Evolutionary conservation across 2,888 invertebrate genomes (phyloP), one percentile per base, ranked within the genome.

Genomic region (Eurytoma adleriae): DNA sequence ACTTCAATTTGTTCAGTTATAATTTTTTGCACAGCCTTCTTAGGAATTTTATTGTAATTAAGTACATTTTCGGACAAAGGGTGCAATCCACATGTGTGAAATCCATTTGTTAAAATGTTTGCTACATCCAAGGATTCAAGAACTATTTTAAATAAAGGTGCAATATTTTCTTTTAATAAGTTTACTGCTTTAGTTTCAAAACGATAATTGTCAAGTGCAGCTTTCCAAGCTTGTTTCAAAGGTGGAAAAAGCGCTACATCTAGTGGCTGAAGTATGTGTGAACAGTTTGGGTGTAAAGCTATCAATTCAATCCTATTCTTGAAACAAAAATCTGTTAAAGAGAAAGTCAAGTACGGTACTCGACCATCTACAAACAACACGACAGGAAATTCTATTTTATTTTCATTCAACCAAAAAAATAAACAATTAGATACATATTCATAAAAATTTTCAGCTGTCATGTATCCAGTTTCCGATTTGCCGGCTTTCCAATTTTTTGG

Each of bases 341-440:
- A 74, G 56, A 84, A 56, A 30, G 80, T 82, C 30, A 85, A 52
- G 78, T 85, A 83, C 10, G 85, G 84, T 40, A 69, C 52, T 73
- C 83, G 82, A n/a, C 85, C 83, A 83, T 86, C 83, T 18, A 85
- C 56, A 79, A 85, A 86, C 16, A 86, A 69, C 12, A 86, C 80
- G 10, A 86, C 78, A n/a, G 85, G 85, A 50, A 83, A 54, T 69
- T 74, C 64, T 76, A 83, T 75, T 50, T 83, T 71, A 48, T 62
- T 78, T 69, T 85, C 62, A 18, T 78, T 16, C 12, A 86, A 61
- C 74, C 68, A 85, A 27, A 84, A 83, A 40, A 80, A n/a, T 70
- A 85, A 86, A 5, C 79, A 72, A 57, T 84, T 83, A 10, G 81
- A 76, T n/a, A 86, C 70, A 77, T 85, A 86, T 62, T 85, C 84